These are phyloP conservation scores for Apus apus DNA, from an alignment of 2,113 vertebrate species.

Conservation along the genomic window DNA sequence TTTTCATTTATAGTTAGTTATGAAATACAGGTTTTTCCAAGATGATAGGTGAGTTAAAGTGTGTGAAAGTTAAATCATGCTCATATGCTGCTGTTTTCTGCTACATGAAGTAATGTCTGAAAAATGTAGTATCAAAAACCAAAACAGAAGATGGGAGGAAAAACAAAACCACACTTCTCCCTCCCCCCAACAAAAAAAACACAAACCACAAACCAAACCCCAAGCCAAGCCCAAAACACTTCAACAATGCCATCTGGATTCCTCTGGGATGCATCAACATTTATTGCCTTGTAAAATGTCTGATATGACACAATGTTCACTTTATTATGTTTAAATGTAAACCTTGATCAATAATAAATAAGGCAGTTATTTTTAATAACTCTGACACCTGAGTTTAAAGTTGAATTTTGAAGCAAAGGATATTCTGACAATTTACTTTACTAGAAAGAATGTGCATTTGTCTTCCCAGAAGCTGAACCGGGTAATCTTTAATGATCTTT, in stretches of 20 bases:
- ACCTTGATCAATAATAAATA: neutral
- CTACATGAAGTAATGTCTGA: neutral
- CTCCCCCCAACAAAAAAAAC: no score
- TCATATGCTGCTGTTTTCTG: neutral
- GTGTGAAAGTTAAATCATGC: neutral
- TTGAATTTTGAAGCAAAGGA: neutral
- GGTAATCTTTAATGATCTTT: neutral
- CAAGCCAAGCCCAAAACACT: neutral
- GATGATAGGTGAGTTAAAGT: neutral
- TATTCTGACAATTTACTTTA: neutral
- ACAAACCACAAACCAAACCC: no score
- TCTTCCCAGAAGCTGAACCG: neutral
- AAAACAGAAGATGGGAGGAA: neutral
- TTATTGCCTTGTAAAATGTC: neutral
- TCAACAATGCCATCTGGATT: neutral
- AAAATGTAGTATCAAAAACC: neutral
- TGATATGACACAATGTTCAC: neutral
- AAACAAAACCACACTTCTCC: no score
- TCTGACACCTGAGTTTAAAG: neutral
- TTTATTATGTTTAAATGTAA: neutral
- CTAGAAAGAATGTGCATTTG: neutral
- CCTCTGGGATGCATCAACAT: neutral
- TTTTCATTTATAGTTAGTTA: neutral
- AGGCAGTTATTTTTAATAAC: neutral
- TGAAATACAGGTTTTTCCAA: neutral